A percentile compares a stretch with the other conserved stretches of the same genome.
phyloP scores from a whole-genome alignment of 2,797 vertebrate genomes.

The Cuniculus paca region DNA sequence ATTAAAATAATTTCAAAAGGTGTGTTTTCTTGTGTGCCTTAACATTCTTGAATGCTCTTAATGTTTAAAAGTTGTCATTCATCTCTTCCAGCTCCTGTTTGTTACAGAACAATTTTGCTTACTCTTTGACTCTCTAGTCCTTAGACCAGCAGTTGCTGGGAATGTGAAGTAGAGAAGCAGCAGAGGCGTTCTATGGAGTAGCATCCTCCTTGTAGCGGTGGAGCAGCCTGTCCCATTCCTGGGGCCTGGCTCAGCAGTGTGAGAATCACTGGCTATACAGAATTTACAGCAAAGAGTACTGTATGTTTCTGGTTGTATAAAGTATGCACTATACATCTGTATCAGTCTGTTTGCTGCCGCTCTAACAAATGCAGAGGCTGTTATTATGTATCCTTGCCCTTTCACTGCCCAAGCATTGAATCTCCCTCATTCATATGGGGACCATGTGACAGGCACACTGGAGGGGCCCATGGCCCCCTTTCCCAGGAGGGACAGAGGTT shows the following conservation, averaged over 20 bases:
- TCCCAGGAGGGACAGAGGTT: neutral
- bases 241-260: neutral
- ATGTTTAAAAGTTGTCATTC: neutral
- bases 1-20: neutral
- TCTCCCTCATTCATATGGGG: neutral
- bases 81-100: neutral
- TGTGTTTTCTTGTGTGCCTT: neutral
- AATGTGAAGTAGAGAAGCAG: neutral
- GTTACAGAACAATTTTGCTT: neutral
- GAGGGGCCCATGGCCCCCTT: fast-evolving
- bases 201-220: neutral
- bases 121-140: too few species aligned
- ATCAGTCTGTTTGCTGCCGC: neutral
- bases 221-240: too few species aligned
- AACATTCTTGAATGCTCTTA: too few species aligned
- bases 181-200: too few species aligned
- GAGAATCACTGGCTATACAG: neutral
- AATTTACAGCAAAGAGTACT: neutral
- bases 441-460: neutral
- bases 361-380: neutral
- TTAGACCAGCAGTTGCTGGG: neutral
- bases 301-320: neutral
- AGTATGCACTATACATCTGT: neutral
- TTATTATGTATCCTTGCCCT: too few species aligned
- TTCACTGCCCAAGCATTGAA: neutral